phyloP scores from a whole-genome alignment of 2,888 invertebrate species.

The Polyommatus iphigenia region DNA sequence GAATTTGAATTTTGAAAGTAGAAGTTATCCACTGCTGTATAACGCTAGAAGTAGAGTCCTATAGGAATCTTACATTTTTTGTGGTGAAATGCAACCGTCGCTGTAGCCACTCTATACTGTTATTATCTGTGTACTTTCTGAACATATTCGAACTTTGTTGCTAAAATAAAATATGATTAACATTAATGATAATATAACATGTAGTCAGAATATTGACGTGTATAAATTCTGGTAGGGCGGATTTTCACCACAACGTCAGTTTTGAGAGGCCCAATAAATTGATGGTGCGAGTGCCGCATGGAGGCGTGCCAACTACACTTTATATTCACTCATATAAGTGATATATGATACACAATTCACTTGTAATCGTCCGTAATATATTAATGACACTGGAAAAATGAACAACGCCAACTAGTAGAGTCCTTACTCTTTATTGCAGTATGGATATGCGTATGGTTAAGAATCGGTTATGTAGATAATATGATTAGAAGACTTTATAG shows the following conservation, averaged over 20 bases:
- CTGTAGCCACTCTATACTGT: too few species aligned
- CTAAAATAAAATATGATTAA: background rate
- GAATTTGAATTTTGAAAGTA: too few species aligned
- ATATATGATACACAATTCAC: background rate
- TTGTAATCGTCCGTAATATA: conserved; percentile 6
- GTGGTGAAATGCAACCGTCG: too few species aligned
- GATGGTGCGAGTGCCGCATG: conserved; percentile 14
- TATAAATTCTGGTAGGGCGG: background rate
- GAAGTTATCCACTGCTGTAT: too few species aligned
- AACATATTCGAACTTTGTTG: background rate
- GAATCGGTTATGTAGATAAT: too few species aligned
- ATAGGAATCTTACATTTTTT: too few species aligned
- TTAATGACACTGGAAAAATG: background rate
- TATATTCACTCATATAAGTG: background rate
- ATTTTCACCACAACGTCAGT: conserved; percentile 7
- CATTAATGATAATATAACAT: background rate
- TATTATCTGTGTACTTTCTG: background rate
- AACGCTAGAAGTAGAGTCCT: too few species aligned
- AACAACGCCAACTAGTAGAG: background rate
- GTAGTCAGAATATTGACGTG: background rate
- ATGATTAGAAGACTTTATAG: too few species aligned
- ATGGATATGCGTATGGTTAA: too few species aligned
- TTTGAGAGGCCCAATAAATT: background rate
- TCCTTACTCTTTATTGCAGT: background rate
- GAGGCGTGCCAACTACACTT: conserved; percentile 4